Evolutionary conservation across 2,113 vertebrate genomes (phyloP).

Genomic region (Narcine bancroftii): DNA sequence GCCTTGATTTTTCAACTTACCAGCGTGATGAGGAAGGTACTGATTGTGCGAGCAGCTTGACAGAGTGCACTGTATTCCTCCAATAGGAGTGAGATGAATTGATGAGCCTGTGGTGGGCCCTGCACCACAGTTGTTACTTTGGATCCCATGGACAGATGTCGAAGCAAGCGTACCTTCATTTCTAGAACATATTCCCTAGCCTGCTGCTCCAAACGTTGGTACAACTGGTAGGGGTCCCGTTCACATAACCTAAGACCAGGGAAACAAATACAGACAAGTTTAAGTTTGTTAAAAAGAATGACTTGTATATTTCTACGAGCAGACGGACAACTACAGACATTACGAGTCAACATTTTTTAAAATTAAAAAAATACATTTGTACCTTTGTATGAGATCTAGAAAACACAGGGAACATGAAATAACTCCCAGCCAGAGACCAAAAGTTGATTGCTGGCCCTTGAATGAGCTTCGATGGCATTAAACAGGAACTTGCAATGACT

Average conservation of each 20-base stretch:
- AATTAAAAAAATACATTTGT: neutral
- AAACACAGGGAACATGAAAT: neutral
- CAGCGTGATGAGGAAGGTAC: constrained; percentile 90
- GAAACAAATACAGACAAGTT: neutral
- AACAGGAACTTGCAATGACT: too few species aligned
- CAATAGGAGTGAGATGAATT: constrained; percentile 87
- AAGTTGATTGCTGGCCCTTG: neutral
- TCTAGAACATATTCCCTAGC: constrained; percentile 90
- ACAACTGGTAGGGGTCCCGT: constrained; percentile 92
- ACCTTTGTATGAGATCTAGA: neutral
- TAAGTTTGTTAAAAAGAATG: too few species aligned
- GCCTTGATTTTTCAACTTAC: constrained; percentile 55
- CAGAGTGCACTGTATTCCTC: constrained; percentile 91
- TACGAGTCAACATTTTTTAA: neutral
- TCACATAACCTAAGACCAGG: constrained; percentile 71
- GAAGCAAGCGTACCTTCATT: constrained; percentile 88
- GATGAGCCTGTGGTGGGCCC: constrained; percentile 84
- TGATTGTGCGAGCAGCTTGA: constrained; percentile 89
- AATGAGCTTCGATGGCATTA: neutral
- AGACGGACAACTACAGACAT: neutral
- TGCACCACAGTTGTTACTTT: constrained; percentile 62
- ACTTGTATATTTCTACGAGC: too few species aligned
- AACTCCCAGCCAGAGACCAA: neutral
- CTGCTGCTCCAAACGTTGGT: constrained; percentile 89
- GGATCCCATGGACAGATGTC: constrained; percentile 75